phyloP scores from a whole-genome alignment of 2,888 invertebrate genomes.

The Papilio gigon region DNA sequence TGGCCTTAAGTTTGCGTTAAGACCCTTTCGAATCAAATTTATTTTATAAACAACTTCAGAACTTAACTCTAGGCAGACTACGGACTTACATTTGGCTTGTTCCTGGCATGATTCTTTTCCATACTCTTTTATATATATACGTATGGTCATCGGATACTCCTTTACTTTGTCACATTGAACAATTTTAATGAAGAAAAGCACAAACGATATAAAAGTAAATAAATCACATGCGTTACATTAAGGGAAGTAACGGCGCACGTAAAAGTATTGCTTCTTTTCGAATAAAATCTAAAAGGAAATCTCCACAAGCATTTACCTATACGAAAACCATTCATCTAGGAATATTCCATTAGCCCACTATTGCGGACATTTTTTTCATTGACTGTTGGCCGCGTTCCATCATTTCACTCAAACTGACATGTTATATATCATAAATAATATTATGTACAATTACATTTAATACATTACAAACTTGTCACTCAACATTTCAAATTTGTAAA shows the following conservation, averaged over 20 bases:
- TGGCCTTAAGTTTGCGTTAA: too few species aligned
- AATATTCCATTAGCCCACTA: conserved; percentile 54
- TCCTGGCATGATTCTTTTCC: too few species aligned
- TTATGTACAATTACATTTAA: conserved; percentile 13
- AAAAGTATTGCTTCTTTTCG: conserved; percentile 33
- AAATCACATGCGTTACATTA: conserved; percentile 27
- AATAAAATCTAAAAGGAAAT: conserved; percentile 31
- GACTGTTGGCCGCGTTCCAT: conserved; percentile 42
- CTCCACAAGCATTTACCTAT: conserved; percentile 41
- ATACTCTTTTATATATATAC: too few species aligned
- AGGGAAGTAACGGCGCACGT: conserved; percentile 1
- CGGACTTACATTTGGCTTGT: too few species aligned
- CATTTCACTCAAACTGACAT: conserved; percentile 40
- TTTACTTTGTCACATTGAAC: too few species aligned
- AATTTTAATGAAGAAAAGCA: background rate
- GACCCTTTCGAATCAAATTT: too few species aligned
- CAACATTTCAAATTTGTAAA: conserved; percentile 2
- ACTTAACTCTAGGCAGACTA: too few species aligned
- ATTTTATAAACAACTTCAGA: too few species aligned
- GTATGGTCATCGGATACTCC: too few species aligned
- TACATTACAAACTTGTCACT: conserved; percentile 16
- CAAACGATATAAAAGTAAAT: conserved; percentile 16
- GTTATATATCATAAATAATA: conserved; percentile 41
- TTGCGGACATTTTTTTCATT: conserved; percentile 36
- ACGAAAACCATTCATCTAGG: conserved; percentile 52